phyloP scores from a whole-genome alignment of 2,888 invertebrate species.

The Xestia rhomboidea region DNA sequence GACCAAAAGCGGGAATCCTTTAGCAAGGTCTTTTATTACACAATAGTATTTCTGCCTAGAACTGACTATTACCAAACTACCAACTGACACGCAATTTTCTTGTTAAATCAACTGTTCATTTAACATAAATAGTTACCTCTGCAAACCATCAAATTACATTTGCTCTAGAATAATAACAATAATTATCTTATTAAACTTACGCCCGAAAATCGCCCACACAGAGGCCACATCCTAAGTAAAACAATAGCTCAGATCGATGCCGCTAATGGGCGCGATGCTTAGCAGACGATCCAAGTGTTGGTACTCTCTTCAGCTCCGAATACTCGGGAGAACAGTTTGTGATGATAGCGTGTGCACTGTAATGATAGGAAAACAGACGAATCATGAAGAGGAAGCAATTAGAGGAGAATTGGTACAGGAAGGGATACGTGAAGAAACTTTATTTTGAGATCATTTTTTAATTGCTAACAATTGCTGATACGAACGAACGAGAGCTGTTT shows the following conservation, averaged over 20 bases:
- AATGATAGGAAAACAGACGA: slow-evolving; percentile 17
- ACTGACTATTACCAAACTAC: slow-evolving; percentile 5
- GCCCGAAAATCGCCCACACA: slow-evolving; percentile 1
- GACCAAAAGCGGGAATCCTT: neutral
- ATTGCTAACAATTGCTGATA: neutral
- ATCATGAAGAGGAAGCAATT: neutral
- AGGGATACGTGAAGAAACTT: neutral
- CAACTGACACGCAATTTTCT: slow-evolving; percentile 25
- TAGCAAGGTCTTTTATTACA: neutral
- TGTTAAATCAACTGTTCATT: slow-evolving; percentile 2
- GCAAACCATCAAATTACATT: neutral
- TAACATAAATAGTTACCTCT: neutral
- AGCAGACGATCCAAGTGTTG: slow-evolving; percentile 35
- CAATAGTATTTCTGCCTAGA: slow-evolving; percentile 6
- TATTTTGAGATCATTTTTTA: neutral
- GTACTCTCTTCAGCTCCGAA: slow-evolving; percentile 7
- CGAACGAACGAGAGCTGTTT: neutral
- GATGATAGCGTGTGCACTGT: slow-evolving; percentile 16
- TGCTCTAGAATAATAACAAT: neutral
- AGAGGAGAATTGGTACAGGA: neutral
- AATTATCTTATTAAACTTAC: too few relatives aligned
- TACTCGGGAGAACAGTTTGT: slow-evolving; percentile 11
- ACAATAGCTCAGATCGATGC: slow-evolving; percentile 61
- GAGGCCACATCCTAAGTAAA: slow-evolving; percentile 20
- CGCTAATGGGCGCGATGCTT: slow-evolving; percentile 58